Evolutionary conservation across 2,113 vertebrate genomes (phyloP).

Genomic region (Camelus dromedarius): DNA sequence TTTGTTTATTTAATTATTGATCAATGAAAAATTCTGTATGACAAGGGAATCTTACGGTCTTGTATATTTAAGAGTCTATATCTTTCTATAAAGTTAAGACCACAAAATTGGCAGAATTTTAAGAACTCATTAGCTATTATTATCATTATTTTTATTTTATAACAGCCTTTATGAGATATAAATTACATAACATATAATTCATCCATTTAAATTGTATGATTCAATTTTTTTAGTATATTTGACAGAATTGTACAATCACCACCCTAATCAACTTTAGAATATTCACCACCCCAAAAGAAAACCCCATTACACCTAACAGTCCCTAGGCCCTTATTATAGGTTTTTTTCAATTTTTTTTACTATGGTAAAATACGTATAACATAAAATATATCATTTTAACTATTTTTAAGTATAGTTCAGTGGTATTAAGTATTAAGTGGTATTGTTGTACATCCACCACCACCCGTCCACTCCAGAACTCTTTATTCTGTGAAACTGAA

Average conservation of each 20-base stretch:
- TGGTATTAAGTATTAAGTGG: neutral
- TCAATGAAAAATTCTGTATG: neutral
- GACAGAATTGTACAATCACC: neutral
- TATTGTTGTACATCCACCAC: neutral
- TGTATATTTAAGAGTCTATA: neutral
- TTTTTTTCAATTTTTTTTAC: neutral
- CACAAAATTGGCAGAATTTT: neutral
- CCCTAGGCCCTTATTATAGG: neutral
- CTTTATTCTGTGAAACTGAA: neutral
- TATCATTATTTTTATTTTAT: neutral
- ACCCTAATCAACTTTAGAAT: neutral
- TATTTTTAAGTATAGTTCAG: neutral
- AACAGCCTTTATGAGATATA: neutral
- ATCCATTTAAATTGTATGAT: neutral
- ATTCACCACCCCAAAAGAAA: neutral
- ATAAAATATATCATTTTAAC: neutral
- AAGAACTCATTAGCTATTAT: neutral
- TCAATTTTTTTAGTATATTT: neutral
- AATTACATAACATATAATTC: neutral
- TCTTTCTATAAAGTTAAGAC: neutral
- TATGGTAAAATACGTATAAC: neutral
- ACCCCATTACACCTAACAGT: neutral
- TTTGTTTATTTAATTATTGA: neutral
- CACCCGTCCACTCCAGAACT: neutral
- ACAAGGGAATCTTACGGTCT: neutral